Base-by-base conservation (phyloP, 1,140 invertebrate species). In the Panagrolaimus sp. region DNA sequence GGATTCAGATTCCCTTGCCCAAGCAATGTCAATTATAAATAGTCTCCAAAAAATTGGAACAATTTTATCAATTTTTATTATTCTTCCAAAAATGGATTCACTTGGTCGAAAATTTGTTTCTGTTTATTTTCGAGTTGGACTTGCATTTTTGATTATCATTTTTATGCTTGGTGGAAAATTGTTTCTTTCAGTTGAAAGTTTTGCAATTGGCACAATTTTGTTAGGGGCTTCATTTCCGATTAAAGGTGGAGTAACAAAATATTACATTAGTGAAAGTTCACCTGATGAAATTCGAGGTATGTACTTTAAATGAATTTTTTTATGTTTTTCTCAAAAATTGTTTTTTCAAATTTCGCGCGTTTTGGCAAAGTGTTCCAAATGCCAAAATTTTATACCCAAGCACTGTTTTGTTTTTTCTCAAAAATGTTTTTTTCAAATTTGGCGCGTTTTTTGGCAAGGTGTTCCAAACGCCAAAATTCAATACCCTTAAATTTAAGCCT, bases 71-170 rank as follows among this genome's bases (percentile, higher is more conserved):
- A 28, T 58, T 12, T 21, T 58, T 26, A 26, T 58, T 12, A 21
- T 58, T 2, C 21, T 58, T 1, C 52, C 52, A 12, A 58, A 28
- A 58, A 58, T 58, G 52, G 52, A 58, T 58, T 26, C 52, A 21
- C 17, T 12, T 21, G 52, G 52, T n/a, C 52, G 52, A 26, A 58
- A 58, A 21, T 26, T 28, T 8, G 52, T 58, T n/a, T 21, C 52
- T 12, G 52, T 58, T 1, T 58, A 58, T 14, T 58, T 58, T 28
- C 21, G 52, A 58, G 28, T 10, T 24, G 52, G 10, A 0, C 12
- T 58, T 58, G 52, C 14, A 26, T 10, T 28, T 28, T 26, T 58
- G 21, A 26, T 28, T 12, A n/a, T n/a, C 0, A 12, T 58, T 21
- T 26, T n/a, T 10, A 58, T 58, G 52, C 21, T 58, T 26, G 52